A percentile compares a stretch with the other conserved stretches of the same genome.
Evolutionary conservation across 2,113 vertebrate species (phyloP).

Genomic region (Trogon surrucura): DNA sequence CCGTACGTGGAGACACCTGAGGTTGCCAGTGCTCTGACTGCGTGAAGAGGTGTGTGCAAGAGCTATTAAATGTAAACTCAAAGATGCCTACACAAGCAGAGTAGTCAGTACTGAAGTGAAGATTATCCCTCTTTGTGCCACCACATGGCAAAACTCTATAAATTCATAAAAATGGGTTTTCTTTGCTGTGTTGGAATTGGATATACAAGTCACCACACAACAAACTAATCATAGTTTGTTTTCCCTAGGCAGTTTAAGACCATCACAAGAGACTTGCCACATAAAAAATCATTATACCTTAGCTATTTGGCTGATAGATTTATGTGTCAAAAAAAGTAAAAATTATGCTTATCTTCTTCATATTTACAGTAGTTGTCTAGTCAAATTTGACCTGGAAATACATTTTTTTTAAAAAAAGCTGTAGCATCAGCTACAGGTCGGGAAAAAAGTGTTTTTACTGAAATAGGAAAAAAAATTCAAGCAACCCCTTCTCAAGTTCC

Average conservation of each 20-base stretch:
- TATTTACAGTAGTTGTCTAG: not conserved
- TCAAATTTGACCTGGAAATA: not conserved
- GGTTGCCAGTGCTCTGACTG: not conserved
- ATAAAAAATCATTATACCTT: not conserved
- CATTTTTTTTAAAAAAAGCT: not conserved
- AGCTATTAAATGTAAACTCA: not conserved
- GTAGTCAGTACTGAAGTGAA: not conserved
- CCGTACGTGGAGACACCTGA: not conserved
- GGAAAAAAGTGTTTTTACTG: not conserved
- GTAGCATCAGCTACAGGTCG: not conserved
- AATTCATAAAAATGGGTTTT: not conserved
- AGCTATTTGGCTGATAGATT: not conserved
- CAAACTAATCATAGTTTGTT: not conserved
- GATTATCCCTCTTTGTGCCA: not conserved
- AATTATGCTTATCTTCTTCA: not conserved
- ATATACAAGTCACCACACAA: not conserved
- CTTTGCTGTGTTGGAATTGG: not conserved
- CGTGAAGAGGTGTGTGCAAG: not conserved
- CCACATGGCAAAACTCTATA: not conserved
- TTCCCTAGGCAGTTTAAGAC: not conserved
- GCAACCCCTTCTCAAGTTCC: not conserved
- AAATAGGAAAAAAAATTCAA: not conserved
- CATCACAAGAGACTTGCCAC: not conserved
- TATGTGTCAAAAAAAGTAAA: not conserved
- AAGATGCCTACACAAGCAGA: not conserved